Conservation (phyloP, 2,888 invertebrate genomes). For the Drosophila eohydei region DNA sequence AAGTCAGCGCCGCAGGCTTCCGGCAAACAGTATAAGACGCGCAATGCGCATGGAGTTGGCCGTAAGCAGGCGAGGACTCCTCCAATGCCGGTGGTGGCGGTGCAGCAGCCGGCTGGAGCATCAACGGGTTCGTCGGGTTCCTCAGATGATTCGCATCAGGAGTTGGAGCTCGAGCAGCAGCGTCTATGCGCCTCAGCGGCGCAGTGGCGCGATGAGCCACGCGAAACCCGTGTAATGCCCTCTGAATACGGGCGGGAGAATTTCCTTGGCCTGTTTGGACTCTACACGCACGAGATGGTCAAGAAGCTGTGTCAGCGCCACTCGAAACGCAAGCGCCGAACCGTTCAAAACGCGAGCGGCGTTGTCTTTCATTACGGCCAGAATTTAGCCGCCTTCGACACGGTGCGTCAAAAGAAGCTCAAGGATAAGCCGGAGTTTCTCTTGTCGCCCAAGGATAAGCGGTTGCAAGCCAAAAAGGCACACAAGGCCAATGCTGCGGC, state of each 20-base stretch:
- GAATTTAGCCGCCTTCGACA: constrained; percentile 68
- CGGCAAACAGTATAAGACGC: constrained; percentile 49
- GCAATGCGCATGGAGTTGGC: constrained; percentile 38
- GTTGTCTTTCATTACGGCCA: constrained; percentile 84
- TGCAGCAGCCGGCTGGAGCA: background rate
- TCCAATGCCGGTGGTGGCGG: constrained; percentile 6
- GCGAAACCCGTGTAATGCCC: constrained; percentile 65
- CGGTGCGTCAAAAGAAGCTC: constrained; percentile 75
- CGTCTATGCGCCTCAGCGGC: constrained; percentile 61
- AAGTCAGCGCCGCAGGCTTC: constrained; percentile 8
- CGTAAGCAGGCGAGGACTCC: constrained; percentile 27
- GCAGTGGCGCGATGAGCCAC: constrained; percentile 76
- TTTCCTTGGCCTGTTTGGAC: constrained; percentile 81
- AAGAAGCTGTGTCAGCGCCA: constrained; percentile 82
- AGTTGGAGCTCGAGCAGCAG: constrained; percentile 62
- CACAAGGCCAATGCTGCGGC: constrained; percentile 41
- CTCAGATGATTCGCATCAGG: constrained; percentile 72
- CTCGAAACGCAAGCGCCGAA: constrained; percentile 83
- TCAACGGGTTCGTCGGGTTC: constrained; percentile 55
- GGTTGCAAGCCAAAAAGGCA: constrained; percentile 71
- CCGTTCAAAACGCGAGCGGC: constrained; percentile 82
- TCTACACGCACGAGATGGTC: constrained; percentile 80
- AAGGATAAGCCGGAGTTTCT: constrained; percentile 78
- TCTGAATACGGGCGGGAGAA: constrained; percentile 80
- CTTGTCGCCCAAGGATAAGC: constrained; percentile 82